Evolutionary conservation across 2,888 invertebrate genomes (phyloP).

Genomic region (Phytoseiulus persimilis): DNA sequence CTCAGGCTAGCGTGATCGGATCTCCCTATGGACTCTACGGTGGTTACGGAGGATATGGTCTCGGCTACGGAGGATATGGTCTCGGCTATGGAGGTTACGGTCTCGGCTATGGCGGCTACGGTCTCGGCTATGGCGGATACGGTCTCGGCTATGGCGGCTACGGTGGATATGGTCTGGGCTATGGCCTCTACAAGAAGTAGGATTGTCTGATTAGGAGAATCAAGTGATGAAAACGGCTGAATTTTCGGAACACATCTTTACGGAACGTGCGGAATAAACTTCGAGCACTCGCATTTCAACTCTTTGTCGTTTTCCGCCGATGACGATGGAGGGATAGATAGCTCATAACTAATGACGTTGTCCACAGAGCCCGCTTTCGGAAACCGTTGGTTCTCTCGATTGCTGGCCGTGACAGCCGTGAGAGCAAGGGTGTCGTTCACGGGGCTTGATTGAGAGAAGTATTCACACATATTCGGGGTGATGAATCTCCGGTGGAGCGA

Average conservation of each 20-base stretch:
- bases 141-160: background rate
- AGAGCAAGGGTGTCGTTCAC: too few relatives aligned
- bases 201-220: background rate
- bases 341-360: too few relatives aligned
- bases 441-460: too few relatives aligned
- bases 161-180: background rate
- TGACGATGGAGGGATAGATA: too few relatives aligned
- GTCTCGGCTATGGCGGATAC: background rate
- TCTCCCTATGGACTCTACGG: too few relatives aligned
- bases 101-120: background rate
- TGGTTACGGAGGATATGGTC: background rate
- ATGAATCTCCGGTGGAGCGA: too few relatives aligned
- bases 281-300: background rate
- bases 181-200: background rate
- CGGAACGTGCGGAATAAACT: background rate
- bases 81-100: background rate
- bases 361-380: too few relatives aligned
- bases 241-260: background rate
- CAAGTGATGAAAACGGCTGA: background rate
- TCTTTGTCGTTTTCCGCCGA: background rate
- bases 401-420: too few relatives aligned
- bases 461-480: too few relatives aligned
- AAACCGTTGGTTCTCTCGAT: too few relatives aligned
- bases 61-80: background rate
- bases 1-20: background rate